Evolutionary conservation across 2,888 invertebrate species (phyloP), one percentile per base, ranked within the genome.

Genomic region (Drosophila merina): DNA sequence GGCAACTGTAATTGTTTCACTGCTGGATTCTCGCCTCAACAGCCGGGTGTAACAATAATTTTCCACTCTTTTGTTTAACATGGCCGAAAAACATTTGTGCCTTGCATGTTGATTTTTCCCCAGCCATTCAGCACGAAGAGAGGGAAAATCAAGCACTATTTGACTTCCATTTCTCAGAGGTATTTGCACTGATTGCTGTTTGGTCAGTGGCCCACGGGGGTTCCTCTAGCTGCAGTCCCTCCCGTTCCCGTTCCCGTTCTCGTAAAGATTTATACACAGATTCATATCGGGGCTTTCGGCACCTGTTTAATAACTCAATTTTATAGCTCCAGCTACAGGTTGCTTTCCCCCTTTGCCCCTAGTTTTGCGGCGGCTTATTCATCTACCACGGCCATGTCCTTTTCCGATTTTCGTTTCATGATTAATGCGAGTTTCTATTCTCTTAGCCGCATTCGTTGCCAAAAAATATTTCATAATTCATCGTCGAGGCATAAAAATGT

Each of bases 391-490:
- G 76, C 74, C 51, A 59, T 69, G 84, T 77, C 86, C 86, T 82
- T 85, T 70, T 58, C 62, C 75, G 80, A 73, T 75, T 51, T 62
- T 42, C 49, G 57, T 14, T 59, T 48, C 50, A 76, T 81, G 87
- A 82, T 82, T 75, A 86, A 85, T 82, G 82, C 64, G 72, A 58
- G 63, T 72, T 57, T 64, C 63, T 58, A 62, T 54, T 51, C 42
- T 42, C 57, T 33, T 36, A 36, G 54, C 49, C 54, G 33, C 51
- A 59, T 50, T 72, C 58, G 54, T 50, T 56, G 62, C 63, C 72
- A 38, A 60, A 75, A 78, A 78, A 82, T 85, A 79, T 87, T 82
- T 87, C 79, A 82, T 87, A 87, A 82, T 71, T 86, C 81, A 83
- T 75, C 36, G 70, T 28, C 31, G 10, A 51, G 67, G 70, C 83